phyloP scores from a whole-genome alignment of 2,888 invertebrate genomes.

The Calliphora vomitoria region DNA sequence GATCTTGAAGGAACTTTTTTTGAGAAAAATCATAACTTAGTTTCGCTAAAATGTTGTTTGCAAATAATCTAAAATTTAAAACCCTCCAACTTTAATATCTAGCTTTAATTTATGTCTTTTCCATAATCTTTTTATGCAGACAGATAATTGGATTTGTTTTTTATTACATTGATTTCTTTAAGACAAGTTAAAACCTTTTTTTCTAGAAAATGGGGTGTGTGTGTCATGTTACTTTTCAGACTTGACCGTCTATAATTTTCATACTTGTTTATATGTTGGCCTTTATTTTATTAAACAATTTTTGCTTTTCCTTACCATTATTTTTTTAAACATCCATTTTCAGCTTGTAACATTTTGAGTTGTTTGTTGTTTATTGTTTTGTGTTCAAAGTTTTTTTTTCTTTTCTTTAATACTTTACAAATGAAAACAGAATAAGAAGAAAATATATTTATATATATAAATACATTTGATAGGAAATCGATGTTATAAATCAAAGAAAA shows the following conservation, averaged over 20 bases:
- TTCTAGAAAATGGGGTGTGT: neutral
- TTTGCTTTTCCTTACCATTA: neutral
- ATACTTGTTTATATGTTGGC: neutral
- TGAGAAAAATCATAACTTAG: too few relatives aligned
- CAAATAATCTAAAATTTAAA: too few relatives aligned
- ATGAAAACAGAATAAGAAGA: slow-evolving; percentile 5
- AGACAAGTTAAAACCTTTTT: slow-evolving; percentile 13
- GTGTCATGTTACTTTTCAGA: slow-evolving; percentile 8
- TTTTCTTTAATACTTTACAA: slow-evolving; percentile 25
- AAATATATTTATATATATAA: neutral
- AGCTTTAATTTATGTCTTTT: neutral
- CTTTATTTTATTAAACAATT: neutral
- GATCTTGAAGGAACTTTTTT: too few relatives aligned
- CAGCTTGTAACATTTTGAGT: slow-evolving; percentile 51
- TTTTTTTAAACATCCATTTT: slow-evolving; percentile 27
- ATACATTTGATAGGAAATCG: slow-evolving; percentile 75
- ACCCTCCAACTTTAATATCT: too few relatives aligned
- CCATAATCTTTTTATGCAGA: neutral
- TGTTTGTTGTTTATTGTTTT: slow-evolving; percentile 66
- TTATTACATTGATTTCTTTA: neutral
- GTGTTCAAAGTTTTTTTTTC: slow-evolving; percentile 60
- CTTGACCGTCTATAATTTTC: slow-evolving; percentile 27
- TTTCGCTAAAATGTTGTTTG: too few relatives aligned
- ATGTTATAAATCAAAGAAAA: slow-evolving; percentile 76
- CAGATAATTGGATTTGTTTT: neutral